Conservation (phyloP, 2,113 vertebrate species). For the Jacana jacana region DNA sequence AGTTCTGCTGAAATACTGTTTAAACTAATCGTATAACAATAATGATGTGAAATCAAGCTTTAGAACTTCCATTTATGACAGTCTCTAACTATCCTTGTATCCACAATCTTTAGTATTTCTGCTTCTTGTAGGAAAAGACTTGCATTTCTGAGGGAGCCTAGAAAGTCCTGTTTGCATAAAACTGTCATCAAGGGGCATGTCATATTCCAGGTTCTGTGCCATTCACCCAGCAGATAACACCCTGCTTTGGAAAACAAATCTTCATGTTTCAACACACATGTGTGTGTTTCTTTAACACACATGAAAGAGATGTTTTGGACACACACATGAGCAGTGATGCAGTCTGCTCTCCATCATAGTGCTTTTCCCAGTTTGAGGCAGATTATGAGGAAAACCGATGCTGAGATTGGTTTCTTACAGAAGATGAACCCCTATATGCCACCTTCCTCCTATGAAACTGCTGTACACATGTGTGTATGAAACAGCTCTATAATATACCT, state of each 20-base stretch:
- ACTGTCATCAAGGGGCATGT: background rate
- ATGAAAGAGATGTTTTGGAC: background rate
- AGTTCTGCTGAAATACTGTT: background rate
- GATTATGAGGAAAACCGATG: background rate
- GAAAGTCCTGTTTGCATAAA: background rate
- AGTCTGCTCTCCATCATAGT: background rate
- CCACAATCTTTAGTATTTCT: background rate
- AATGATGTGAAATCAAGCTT: background rate
- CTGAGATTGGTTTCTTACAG: background rate
- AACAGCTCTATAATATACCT: background rate
- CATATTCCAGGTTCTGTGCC: background rate
- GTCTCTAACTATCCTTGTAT: background rate
- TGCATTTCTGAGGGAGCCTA: background rate
- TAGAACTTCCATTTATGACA: background rate
- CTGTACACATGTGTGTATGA: accelerated
- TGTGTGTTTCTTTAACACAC: background rate
- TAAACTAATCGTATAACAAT: background rate
- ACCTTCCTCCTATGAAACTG: background rate
- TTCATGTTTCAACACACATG: background rate
- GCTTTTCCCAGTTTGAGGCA: background rate
- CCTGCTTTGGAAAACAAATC: background rate
- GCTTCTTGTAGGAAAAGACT: background rate
- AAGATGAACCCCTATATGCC: background rate
- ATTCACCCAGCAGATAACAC: background rate
- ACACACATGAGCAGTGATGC: accelerated